Evolutionary conservation across 2,113 vertebrate genomes (phyloP).

Genomic region (Grus americana): DNA sequence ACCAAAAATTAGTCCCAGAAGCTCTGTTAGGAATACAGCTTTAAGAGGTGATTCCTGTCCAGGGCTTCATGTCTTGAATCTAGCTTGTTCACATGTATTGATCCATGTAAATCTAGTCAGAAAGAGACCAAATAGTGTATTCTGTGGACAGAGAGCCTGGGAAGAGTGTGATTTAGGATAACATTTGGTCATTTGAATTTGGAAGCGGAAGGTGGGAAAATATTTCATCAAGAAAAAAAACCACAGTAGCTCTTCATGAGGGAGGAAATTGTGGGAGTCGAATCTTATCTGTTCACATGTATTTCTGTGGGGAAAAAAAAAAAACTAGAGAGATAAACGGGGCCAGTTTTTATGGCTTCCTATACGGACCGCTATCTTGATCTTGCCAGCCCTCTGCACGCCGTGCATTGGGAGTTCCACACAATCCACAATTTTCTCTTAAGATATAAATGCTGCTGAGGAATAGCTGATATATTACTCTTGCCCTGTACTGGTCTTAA

Average conservation of each 20-base stretch:
- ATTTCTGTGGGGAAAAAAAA: not conserved
- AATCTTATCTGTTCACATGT: not conserved
- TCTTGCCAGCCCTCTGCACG: not conserved
- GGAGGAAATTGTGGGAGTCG: not conserved
- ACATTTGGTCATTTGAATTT: not conserved
- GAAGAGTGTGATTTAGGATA: not conserved
- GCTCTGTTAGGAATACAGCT: not conserved
- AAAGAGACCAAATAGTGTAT: not conserved
- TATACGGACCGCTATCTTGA: not conserved
- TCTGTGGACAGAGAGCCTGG: not conserved
- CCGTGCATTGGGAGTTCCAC: not conserved
- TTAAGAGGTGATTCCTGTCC: not conserved
- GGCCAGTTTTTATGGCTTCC: not conserved
- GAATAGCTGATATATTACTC: not conserved
- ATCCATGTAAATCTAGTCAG: not conserved
- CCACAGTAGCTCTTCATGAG: not conserved
- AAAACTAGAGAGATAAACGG: not conserved
- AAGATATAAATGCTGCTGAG: not conserved
- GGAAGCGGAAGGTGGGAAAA: not conserved
- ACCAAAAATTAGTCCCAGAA: not conserved
- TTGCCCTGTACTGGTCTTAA: slow-evolving; percentile 1
- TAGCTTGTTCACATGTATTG: fast-evolving
- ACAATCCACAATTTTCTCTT: not conserved
- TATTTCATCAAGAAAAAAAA: not conserved
- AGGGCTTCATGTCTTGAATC: not conserved